Evolutionary conservation across 2,888 invertebrate species (phyloP), one percentile per base, ranked within the genome.

Genomic region (Oegoconia quadripuncta): DNA sequence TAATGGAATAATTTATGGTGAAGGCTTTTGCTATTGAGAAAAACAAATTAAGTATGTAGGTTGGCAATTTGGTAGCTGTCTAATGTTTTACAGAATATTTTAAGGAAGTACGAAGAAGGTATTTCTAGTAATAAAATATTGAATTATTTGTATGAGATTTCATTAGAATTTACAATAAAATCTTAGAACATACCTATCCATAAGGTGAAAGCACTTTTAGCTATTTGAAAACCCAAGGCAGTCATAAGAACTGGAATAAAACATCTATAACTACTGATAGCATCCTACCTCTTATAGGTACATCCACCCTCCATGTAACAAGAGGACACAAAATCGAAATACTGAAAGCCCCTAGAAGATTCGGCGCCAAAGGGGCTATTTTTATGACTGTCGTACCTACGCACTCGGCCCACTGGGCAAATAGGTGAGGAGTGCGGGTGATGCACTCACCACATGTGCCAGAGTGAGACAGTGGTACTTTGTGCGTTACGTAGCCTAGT

Each of bases 331-430:
- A 82, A 80, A 80, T 82, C 80, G 80, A 80, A 81, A 80, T 77
- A 74, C 77, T 70, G 71, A 64, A 68, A 66, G 64, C 72, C 80
- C 79, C 76, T 70, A 78, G 81, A 81, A 82, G 82, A 83, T 81
- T 82, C 79, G 82, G 82, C 81, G 80, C 81, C 83, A 75, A 82
- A 81, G 84, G 84, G 84, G 83, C 84, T 84, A 87, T 87, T 87
- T 87, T 87, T 87, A 87, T 84, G 83, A 83, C 78, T 82, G 82
- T 80, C 84, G 79, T 79, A 83, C 81, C 81, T 84, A 84, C 77
- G 77, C 80, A 76, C 65, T 62, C 77, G 78, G 76, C 80, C 83
- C 81, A 82, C 75, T 83, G 83, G 76, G 80, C 83, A 84, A 81
- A 80, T 80, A 76, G 78, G 74, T 75, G 77, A 82, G 64, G 65